Base-by-base conservation (phyloP, 2,888 invertebrate species). In the Limnephilus rhombicus region DNA sequence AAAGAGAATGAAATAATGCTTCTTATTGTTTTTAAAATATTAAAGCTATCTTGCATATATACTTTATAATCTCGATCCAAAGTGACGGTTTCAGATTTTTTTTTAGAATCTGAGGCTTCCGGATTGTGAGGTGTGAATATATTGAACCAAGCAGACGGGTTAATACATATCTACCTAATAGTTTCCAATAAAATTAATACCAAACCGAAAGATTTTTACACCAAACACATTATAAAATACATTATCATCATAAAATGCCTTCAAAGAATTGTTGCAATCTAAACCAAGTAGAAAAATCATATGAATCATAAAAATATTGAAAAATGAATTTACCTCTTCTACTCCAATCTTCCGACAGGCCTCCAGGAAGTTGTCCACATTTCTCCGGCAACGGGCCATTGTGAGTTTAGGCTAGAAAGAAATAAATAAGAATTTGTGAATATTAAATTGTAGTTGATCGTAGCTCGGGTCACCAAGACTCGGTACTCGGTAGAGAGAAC, bases 281-380 rank as follows among this genome's bases (percentile, higher is more conserved):
- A 83, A 83, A 24, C 90, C 85, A 86, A 81, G 94, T 92, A 87
- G 92, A 86, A 92, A 91, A 81, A 85, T 41, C 34, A 92, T 85
- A 91, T 18, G 24, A 68, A 68, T 68, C 24, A n/a, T 5, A 45
- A 68, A 24, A n/a, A 24, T 68, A 68, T 24, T 45, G 31, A 98
- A 53, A 68, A 53, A 68, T 68, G 7, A 24, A 68, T 68, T 68
- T 95, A 99, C 99, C 98, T 99, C 98, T 96, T 98, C 98, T 24
- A 99, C 98, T 94, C 99, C 99, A 94, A 99, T 98, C 95, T 97
- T 98, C 93, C 98, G 97, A 95, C 99, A 99, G 37, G 99, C 99
- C 94, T 99, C 99, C 94, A 99, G 96, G 95, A 99, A 99, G 96
- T 99, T 99, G 95, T 99, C 99, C 49, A 99, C 99, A 95, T 99